A percentile compares a stretch with the other conserved stretches of the same genome.
phyloP scores from a whole-genome alignment of 2,797 vertebrate species.

The Peromyscus aztecus region DNA sequence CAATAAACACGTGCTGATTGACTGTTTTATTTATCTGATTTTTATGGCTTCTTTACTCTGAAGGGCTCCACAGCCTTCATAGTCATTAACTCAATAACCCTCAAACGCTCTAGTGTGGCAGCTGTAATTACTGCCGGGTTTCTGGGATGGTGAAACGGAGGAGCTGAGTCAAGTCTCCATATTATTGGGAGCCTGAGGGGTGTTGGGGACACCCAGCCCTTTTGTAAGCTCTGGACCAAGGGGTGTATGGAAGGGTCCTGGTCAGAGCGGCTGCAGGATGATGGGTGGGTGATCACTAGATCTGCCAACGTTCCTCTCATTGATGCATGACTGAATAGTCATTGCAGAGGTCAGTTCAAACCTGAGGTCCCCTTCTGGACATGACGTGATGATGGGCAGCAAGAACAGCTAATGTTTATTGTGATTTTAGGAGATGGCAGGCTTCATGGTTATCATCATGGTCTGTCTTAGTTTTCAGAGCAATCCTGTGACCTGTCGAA shows the following conservation, averaged over 20 bases:
- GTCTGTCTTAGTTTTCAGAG: not conserved
- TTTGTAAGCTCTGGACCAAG: constrained; percentile 15
- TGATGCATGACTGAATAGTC: not conserved
- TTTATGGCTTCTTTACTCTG: constrained; percentile 80
- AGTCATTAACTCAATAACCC: constrained; percentile 82
- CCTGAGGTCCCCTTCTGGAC: not conserved
- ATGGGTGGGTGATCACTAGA: not conserved
- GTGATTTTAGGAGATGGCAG: not conserved
- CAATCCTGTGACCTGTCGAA: not conserved
- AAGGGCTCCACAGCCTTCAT: constrained; percentile 77
- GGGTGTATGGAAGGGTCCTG: not conserved
- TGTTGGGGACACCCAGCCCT: not conserved
- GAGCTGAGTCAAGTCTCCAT: constrained; percentile 9
- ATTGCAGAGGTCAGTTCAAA: not conserved
- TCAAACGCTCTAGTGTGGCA: constrained; percentile 73
- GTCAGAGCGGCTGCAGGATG: not conserved
- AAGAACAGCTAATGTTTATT: not conserved
- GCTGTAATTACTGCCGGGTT: constrained; percentile 74
- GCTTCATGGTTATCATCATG: not conserved
- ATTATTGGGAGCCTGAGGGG: constrained; percentile 43
- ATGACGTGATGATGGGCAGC: not conserved
- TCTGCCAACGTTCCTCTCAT: not conserved
- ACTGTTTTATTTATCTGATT: constrained; percentile 82
- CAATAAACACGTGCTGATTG: constrained; percentile 78
- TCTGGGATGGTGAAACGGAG: constrained; percentile 63